Evolutionary conservation across 2,888 invertebrate genomes (phyloP).

Genomic region (Hyppa rectilinea): DNA sequence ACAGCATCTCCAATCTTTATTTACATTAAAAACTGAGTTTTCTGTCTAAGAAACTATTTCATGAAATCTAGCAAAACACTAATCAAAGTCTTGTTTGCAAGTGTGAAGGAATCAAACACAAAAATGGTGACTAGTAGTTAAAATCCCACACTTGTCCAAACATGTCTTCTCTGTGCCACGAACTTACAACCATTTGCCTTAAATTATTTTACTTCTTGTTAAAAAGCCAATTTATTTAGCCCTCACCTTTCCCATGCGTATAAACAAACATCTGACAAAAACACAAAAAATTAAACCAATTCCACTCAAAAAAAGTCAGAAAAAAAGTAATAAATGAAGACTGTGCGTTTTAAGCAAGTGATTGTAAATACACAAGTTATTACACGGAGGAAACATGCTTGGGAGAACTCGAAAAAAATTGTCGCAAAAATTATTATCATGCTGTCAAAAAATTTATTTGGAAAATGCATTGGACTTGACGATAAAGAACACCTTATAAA

Average conservation of each 20-base stretch:
- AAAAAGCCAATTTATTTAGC: slow-evolving; percentile 63
- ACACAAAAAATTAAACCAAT: slow-evolving; percentile 74
- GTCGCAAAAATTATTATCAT: slow-evolving; percentile 71
- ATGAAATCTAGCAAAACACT: slow-evolving; percentile 30
- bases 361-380: slow-evolving; percentile 77
- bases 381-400: slow-evolving; percentile 86
- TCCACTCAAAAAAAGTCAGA: slow-evolving; percentile 70
- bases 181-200: slow-evolving; percentile 74
- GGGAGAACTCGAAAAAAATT: slow-evolving; percentile 66
- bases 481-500: slow-evolving; percentile 64
- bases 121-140: slow-evolving; percentile 47
- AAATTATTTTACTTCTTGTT: slow-evolving; percentile 46
- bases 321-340: slow-evolving; percentile 53
- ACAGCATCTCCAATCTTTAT: slow-evolving; percentile 37
- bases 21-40: slow-evolving; percentile 24
- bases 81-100: slow-evolving; percentile 29
- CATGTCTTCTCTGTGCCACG: slow-evolving; percentile 77
- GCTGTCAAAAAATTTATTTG: slow-evolving; percentile 69
- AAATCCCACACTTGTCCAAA: slow-evolving; percentile 62
- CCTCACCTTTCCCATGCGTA: slow-evolving; percentile 69
- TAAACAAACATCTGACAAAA: slow-evolving; percentile 69
- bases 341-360: slow-evolving; percentile 80
- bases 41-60: slow-evolving; percentile 6
- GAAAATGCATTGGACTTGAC: slow-evolving; percentile 61
- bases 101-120: slow-evolving; percentile 42